Conservation (phyloP, 2,113 vertebrate species). For the Saguinus midas region DNA sequence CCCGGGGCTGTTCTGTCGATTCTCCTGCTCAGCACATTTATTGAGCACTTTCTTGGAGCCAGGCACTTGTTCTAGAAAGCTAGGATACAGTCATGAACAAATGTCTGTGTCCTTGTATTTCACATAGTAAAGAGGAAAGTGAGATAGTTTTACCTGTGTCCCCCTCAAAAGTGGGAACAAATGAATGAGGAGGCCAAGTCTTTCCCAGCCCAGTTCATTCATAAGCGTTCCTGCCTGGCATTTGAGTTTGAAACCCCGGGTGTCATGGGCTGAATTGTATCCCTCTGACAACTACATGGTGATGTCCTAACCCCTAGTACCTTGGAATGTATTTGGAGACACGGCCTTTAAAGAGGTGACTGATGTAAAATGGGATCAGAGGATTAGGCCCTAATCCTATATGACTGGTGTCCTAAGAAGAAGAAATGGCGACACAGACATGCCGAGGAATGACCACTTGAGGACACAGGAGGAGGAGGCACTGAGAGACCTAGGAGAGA, state of each 20-base stretch:
- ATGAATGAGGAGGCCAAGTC: neutral
- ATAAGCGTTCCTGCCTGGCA: neutral
- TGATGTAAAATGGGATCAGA: neutral
- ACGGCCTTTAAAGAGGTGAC: neutral
- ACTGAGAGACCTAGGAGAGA: neutral
- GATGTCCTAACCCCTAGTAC: neutral
- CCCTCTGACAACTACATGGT: neutral
- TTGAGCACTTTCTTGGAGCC: neutral
- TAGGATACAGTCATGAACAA: neutral
- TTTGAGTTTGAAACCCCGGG: neutral
- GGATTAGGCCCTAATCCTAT: neutral
- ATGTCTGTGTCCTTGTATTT: neutral
- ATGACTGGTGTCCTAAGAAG: neutral
- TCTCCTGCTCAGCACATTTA: neutral
- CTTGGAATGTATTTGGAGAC: neutral
- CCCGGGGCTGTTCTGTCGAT: neutral
- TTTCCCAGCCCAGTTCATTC: neutral
- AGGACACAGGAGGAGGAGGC: neutral
- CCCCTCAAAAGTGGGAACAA: neutral
- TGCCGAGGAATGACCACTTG: neutral
- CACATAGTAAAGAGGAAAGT: neutral
- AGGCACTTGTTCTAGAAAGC: neutral
- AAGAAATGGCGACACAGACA: neutral
- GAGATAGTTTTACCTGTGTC: neutral
- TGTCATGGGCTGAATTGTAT: neutral